These are phyloP conservation scores for Verasper variegatus DNA, from an alignment of 2,113 vertebrate genomes.

Conservation along the genomic window DNA sequence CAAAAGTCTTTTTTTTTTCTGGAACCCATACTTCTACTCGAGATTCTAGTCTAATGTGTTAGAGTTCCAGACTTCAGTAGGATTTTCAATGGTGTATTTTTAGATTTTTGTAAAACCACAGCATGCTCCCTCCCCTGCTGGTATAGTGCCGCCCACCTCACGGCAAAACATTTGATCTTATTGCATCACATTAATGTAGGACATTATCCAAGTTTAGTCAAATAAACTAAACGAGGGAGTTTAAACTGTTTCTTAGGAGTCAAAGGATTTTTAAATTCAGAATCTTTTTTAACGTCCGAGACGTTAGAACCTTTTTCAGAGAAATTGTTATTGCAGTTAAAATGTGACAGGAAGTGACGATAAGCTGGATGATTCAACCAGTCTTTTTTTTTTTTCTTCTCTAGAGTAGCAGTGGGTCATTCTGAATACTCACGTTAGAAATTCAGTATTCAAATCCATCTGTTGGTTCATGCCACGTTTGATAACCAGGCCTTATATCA, in stretches of 20 bases:
- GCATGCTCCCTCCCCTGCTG: too few species aligned
- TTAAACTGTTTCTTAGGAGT: not conserved
- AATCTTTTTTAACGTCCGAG: not conserved
- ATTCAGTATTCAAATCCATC: conserved; percentile 48
- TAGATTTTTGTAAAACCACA: too few species aligned
- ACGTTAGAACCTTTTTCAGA: conserved; percentile 11
- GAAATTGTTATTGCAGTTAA: conserved; percentile 15
- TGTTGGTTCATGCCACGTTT: conserved; percentile 30
- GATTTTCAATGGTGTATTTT: too few species aligned
- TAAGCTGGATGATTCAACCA: conserved; percentile 23
- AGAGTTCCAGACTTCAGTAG: too few species aligned
- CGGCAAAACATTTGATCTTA: not conserved
- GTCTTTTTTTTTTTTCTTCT: too few species aligned
- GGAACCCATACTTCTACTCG: not conserved
- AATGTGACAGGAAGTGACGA: conserved; percentile 16
- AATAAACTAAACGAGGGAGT: not conserved
- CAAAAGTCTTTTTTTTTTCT: too few species aligned
- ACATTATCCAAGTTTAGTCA: not conserved
- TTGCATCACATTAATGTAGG: not conserved
- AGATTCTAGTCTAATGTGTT: not conserved
- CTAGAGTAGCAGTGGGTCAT: not conserved
- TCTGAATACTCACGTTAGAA: conserved; percentile 11
- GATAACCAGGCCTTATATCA: not conserved
- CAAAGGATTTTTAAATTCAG: not conserved
- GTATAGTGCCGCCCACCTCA: not conserved